Percentiles rank a stretch among this genome's conserved stretches.
phyloP scores from a whole-genome alignment of 2,113 vertebrate genomes.

The Triplophysa rosa region DNA sequence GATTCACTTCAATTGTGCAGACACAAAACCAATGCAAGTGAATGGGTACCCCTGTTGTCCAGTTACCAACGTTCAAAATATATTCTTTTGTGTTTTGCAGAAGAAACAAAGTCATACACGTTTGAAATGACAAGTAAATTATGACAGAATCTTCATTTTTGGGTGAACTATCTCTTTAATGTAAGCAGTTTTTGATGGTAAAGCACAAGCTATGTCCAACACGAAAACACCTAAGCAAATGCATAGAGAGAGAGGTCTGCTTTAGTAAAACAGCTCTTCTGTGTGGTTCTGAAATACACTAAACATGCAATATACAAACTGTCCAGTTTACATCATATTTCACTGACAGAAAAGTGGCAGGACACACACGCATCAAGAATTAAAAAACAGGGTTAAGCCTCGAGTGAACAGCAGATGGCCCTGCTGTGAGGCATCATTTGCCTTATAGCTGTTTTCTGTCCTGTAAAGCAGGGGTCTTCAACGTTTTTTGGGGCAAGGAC shows the following conservation, averaged over 20 bases:
- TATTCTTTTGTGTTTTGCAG: no score
- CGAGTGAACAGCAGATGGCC: slow-evolving; percentile 49
- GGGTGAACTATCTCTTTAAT: no score
- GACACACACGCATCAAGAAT: slow-evolving; percentile 10
- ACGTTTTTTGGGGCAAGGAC: no score
- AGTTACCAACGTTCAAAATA: no score
- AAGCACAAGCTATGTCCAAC: background rate
- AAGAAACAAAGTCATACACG: no score
- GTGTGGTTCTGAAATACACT: background rate
- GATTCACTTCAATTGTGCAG: no score
- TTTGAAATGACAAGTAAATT: no score
- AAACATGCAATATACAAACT: background rate
- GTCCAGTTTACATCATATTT: background rate
- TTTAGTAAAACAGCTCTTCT: background rate
- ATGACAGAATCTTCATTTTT: no score
- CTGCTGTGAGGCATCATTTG: slow-evolving; percentile 33
- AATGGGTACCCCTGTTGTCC: no score
- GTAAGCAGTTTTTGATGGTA: background rate
- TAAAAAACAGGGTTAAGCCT: slow-evolving; percentile 21
- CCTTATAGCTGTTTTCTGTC: slow-evolving; percentile 16
- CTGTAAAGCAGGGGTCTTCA: no score
- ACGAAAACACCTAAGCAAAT: background rate
- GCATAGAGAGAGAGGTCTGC: background rate
- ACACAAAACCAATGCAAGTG: no score
- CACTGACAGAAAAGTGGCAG: background rate